Conservation (phyloP, 2,113 vertebrate species). For the Embiotoca jacksoni region DNA sequence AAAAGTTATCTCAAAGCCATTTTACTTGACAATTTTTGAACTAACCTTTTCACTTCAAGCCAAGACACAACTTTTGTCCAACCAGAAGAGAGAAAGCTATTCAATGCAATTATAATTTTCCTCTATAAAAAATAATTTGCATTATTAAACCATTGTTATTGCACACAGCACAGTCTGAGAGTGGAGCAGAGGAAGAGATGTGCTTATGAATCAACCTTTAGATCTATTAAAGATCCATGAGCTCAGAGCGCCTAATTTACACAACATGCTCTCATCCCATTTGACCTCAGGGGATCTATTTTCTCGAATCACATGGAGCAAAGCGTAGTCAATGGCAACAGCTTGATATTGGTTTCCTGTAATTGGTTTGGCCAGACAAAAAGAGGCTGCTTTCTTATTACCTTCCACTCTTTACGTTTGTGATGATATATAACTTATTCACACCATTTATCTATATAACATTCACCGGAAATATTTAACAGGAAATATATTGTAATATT, state of each 20-base stretch:
- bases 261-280: constrained; percentile 20
- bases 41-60: constrained; percentile 31
- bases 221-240: background rate
- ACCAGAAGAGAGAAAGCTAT: background rate
- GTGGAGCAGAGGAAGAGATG: constrained; percentile 8
- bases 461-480: background rate
- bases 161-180: background rate
- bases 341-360: constrained; percentile 1
- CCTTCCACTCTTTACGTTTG: no score
- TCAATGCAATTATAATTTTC: constrained; percentile 32
- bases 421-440: background rate
- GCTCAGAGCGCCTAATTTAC: constrained; percentile 13
- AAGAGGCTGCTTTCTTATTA: background rate
- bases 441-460: background rate
- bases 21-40: constrained; percentile 2
- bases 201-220: background rate
- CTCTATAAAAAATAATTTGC: constrained; percentile 43
- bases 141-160: constrained; percentile 11
- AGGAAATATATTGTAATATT: background rate
- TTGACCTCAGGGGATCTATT: constrained; percentile 15
- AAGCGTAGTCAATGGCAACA: background rate
- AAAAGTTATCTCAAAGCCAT: constrained; percentile 8
- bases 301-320: background rate
- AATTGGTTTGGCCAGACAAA: background rate
- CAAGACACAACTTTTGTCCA: background rate